Conservation (phyloP, 2,888 invertebrate species). For the Heliconius cydno region DNA sequence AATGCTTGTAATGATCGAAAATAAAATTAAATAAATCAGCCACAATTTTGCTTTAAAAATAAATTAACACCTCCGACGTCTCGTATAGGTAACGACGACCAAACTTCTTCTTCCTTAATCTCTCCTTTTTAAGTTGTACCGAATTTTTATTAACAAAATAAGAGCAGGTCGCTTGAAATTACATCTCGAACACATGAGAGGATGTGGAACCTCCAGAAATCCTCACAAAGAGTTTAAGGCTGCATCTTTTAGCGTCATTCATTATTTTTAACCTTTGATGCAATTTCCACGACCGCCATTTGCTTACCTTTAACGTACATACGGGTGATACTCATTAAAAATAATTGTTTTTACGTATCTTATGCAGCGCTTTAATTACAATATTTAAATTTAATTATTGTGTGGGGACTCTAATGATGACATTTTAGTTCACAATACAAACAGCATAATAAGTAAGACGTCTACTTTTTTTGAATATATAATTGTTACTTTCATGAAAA, state of each 20-base stretch:
- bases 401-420: constrained; percentile 12
- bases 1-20: too few relatives aligned
- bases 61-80: too few relatives aligned
- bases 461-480: not conserved
- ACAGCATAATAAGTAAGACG: not conserved
- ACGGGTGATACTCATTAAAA: constrained; percentile 29
- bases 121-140: not conserved
- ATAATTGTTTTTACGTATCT: constrained; percentile 26
- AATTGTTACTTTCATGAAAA: not conserved
- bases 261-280: constrained; percentile 34
- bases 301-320: constrained; percentile 9
- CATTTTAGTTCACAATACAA: constrained; percentile 9
- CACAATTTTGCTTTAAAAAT: too few relatives aligned
- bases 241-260: constrained; percentile 7
- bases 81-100: too few relatives aligned
- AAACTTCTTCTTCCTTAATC: too few relatives aligned
- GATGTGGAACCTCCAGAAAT: not conserved
- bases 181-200: not conserved
- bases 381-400: constrained; percentile 25
- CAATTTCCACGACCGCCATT: constrained; percentile 28
- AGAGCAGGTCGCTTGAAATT: not conserved
- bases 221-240: not conserved
- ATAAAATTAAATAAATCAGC: too few relatives aligned
- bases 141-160: constrained; percentile 1
- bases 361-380: constrained; percentile 24